Base-by-base conservation (phyloP, 2,888 invertebrate genomes). In the Gerosis bhagava region DNA sequence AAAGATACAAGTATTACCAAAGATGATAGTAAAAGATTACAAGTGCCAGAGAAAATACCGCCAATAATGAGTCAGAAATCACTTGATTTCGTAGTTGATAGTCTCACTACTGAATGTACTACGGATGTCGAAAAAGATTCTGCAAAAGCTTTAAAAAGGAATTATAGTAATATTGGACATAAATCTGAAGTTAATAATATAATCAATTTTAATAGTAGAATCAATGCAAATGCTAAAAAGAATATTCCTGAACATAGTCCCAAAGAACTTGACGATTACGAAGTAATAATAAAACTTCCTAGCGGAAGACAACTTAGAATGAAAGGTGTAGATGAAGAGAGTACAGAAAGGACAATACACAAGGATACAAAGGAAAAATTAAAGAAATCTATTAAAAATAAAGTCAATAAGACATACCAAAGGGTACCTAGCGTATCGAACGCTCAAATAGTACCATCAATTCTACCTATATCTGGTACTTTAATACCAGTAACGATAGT, bases 41-140 rank as follows among this genome's bases (percentile, higher is more conserved):
- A 69, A 17, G 52, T 59, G 1, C 57, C 55, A 15, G 75, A 61
- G 0, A 62, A 76, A 45, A 50, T 68, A 2, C 83, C 84, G 0
- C 81, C 83, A 0, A 82, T 87, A 1, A 87, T 89, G 81, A 84
- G 83, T 34, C 89, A 89, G 40, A 83, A 79, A 37, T 89, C 89
- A 0, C 57, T 89, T 48, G 89, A 89, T 49, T 78, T 73, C 7
- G 88, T 87, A 0, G 79, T 89, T 0, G 88, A 87, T 6, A 83
- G 82, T 29, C 48, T 89, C 0, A 79, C 78, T 0, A 37, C 45
- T 8, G 45, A 45, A n/a, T 65, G 73, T 1, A 83, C 82, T 15
- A 59, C 63, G 3, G 59, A 60, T 31, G n/a, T 52, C 1, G 56
- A 61, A 2, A 57, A 34, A 19, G 42, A 56, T n/a, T n/a, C n/a